phyloP scores from a whole-genome alignment of 2,113 vertebrate genomes.

The Tragulus kanchil region DNA sequence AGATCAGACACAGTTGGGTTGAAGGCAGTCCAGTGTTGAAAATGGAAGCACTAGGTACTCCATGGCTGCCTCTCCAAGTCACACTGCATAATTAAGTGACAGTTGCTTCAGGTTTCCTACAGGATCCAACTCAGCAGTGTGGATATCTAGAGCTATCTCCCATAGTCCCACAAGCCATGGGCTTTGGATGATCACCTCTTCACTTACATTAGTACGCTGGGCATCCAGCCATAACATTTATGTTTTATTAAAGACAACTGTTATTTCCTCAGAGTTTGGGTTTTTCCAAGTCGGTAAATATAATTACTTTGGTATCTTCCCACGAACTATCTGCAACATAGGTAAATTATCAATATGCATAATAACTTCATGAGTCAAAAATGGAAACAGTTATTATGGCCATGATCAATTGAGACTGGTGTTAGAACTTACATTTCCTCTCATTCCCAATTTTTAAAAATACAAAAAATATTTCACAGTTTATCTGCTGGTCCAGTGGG shows the following conservation, averaged over 20 bases:
- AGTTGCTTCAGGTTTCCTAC: neutral
- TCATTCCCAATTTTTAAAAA: neutral
- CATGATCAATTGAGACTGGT: neutral
- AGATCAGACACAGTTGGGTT: slow-evolving; percentile 22
- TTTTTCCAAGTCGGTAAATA: slow-evolving; percentile 48
- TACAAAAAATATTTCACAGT: neutral
- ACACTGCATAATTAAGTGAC: neutral
- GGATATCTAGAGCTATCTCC: neutral
- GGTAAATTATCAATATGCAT: slow-evolving; percentile 13
- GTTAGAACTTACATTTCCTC: neutral
- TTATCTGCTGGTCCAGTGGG: too few species aligned
- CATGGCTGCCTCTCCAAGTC: neutral
- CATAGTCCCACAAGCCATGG: neutral
- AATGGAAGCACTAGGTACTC: neutral
- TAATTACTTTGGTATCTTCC: slow-evolving; percentile 39
- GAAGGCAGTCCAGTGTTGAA: slow-evolving; percentile 2
- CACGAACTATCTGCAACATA: neutral
- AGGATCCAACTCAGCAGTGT: neutral
- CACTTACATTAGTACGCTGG: neutral
- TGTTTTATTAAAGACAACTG: slow-evolving; percentile 23
- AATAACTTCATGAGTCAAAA: slow-evolving; percentile 25
- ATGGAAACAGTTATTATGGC: neutral
- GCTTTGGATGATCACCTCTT: neutral
- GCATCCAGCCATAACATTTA: neutral
- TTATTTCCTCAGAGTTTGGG: slow-evolving; percentile 39